phyloP scores from a whole-genome alignment of 2,113 vertebrate species.

The Nerophis ophidion region DNA sequence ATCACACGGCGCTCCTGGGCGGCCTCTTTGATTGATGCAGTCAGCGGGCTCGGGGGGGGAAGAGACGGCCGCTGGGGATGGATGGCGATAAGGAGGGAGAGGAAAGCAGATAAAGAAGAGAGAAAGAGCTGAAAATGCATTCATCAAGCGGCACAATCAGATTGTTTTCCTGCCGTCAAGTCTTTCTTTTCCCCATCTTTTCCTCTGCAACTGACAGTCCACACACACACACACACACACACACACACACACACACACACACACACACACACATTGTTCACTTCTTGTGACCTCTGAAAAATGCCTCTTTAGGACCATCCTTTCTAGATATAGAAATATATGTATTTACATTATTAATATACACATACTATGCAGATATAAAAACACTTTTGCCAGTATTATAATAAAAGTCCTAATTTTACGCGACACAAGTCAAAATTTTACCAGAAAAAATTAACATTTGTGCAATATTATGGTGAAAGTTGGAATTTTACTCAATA shows the following conservation, averaged over 20 bases:
- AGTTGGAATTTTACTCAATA: too few relatives aligned
- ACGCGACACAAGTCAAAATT: too few relatives aligned
- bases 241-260: neutral
- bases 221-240: neutral
- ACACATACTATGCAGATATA: too few relatives aligned
- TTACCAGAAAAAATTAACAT: too few relatives aligned
- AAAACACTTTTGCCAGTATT: too few relatives aligned
- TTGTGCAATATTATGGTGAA: too few relatives aligned
- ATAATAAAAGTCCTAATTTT: too few relatives aligned
- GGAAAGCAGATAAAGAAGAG: conserved; percentile 50
- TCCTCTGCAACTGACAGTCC: conserved; percentile 30
- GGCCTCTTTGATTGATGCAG: conserved; percentile 60
- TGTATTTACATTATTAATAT: too few relatives aligned
- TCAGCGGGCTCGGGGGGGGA: conserved; percentile 45
- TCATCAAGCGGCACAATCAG: conserved; percentile 58
- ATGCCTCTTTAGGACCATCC: too few relatives aligned
- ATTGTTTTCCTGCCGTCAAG: conserved; percentile 46
- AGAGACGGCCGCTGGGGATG: conserved; percentile 26
- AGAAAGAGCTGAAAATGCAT: conserved; percentile 49
- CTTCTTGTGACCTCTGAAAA: too few relatives aligned
- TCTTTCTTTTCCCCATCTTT: conserved; percentile 29
- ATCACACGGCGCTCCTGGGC: conserved; percentile 13
- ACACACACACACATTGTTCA: neutral
- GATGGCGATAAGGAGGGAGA: conserved; percentile 39
- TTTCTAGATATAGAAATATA: too few relatives aligned